phyloP scores from a whole-genome alignment of 2,113 vertebrate species.

The Steatornis caripensis region DNA sequence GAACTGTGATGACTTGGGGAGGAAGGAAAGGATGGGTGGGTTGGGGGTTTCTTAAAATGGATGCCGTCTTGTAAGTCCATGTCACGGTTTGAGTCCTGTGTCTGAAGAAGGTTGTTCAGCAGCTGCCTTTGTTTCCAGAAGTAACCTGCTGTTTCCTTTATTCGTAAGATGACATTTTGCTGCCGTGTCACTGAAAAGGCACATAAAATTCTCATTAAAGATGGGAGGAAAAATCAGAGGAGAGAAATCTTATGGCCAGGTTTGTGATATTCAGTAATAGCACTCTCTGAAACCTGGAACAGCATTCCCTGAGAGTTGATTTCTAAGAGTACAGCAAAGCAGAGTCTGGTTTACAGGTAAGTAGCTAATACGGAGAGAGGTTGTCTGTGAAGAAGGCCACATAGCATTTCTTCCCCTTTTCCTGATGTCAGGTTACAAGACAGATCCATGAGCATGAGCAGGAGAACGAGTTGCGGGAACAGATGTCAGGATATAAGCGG shows the following conservation, averaged over 20 bases:
- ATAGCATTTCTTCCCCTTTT: background rate
- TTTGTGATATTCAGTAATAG: background rate
- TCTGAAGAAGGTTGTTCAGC: background rate
- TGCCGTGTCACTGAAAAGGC: background rate
- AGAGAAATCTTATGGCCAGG: background rate
- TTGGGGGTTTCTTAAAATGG: background rate
- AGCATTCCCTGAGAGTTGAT: background rate
- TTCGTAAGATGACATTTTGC: fast-evolving
- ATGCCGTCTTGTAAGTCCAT: background rate
- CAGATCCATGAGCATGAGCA: slow-evolving; percentile 99
- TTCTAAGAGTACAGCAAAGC: background rate
- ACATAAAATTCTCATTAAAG: background rate
- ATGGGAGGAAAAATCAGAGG: background rate
- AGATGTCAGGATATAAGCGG: slow-evolving; percentile 99
- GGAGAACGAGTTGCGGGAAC: slow-evolving; percentile 98
- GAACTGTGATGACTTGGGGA: background rate
- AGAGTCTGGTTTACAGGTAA: background rate
- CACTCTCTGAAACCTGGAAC: background rate
- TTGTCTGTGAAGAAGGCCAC: fast-evolving
- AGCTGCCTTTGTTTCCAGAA: background rate
- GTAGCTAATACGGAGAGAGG: background rate
- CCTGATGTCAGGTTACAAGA: slow-evolving; percentile 86
- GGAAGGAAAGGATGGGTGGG: background rate
- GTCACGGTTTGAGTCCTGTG: background rate
- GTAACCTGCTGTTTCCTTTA: background rate